Conservation (phyloP, 2,888 invertebrate species). For the Drosophila villosipedis region DNA sequence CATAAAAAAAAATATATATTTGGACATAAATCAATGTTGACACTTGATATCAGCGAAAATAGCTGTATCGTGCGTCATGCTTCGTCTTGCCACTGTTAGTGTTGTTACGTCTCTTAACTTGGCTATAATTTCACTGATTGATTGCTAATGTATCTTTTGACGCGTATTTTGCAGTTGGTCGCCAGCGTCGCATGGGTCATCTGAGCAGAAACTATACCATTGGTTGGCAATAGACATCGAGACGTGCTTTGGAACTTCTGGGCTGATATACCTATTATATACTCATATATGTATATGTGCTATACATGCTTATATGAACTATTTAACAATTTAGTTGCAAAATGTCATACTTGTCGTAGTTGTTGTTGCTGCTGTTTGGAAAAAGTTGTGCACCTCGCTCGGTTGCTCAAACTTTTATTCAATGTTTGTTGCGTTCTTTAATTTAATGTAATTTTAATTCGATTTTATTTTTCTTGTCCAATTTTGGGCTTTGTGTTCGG, state of each 20-base stretch:
- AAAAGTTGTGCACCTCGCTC: conserved; percentile 24
- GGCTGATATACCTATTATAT: conserved; percentile 31
- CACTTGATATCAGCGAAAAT: conserved; percentile 51
- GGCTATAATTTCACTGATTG: neutral
- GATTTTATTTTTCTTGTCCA: conserved; percentile 18
- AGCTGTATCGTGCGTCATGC: conserved; percentile 42
- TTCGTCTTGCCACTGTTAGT: conserved; percentile 51
- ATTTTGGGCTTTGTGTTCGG: conserved; percentile 58
- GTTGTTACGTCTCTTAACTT: conserved; percentile 57
- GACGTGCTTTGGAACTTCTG: conserved; percentile 27
- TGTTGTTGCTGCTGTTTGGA: conserved; percentile 52
- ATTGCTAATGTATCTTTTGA: conserved; percentile 31
- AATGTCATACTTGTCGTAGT: conserved; percentile 28
- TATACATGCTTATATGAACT: conserved; percentile 35
- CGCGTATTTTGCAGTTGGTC: conserved; percentile 84
- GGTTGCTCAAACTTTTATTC: conserved; percentile 43
- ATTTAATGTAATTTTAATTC: conserved; percentile 38
- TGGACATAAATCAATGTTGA: conserved; percentile 42
- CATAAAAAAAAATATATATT: neutral
- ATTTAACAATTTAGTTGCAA: conserved; percentile 10
- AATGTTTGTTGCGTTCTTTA: conserved; percentile 72
- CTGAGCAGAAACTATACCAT: conserved; percentile 93
- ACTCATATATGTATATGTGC: conserved; percentile 38
- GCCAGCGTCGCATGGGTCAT: conserved; percentile 92
- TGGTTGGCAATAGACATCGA: conserved; percentile 86